Conservation (phyloP, 2,797 vertebrate genomes). For the Macropodus opercularis region DNA sequence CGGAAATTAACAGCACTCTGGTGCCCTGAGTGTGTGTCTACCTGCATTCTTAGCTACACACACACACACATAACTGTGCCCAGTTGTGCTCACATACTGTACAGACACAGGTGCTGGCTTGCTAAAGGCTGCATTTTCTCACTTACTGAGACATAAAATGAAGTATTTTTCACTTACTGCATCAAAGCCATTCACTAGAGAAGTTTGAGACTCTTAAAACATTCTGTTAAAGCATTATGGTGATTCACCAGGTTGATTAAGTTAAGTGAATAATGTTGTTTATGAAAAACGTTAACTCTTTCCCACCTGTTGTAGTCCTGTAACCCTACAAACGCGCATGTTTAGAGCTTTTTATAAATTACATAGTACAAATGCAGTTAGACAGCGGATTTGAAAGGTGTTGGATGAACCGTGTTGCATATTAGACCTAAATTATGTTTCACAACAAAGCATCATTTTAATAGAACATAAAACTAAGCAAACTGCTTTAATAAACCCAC, state of each 20-base stretch:
- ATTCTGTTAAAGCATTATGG: slow-evolving; percentile 56
- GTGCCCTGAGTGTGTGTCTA: slow-evolving; percentile 52
- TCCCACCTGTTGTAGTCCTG: neutral
- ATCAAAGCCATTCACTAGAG: slow-evolving; percentile 43
- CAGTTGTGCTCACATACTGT: slow-evolving; percentile 16
- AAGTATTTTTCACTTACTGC: slow-evolving; percentile 21
- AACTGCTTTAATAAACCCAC: no score
- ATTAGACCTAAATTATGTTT: no score
- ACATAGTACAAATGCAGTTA: no score
- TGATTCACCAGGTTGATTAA: slow-evolving; percentile 55
- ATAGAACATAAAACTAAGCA: no score
- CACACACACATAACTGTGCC: neutral
- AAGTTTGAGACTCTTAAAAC: slow-evolving; percentile 41
- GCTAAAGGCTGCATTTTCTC: neutral
- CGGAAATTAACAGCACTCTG: slow-evolving; percentile 76
- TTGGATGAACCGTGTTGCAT: no score
- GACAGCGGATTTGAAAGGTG: no score
- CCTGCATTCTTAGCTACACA: slow-evolving; percentile 4
- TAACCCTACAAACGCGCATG: no score
- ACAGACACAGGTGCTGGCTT: slow-evolving; percentile 29
- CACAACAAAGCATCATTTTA: no score
- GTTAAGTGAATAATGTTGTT: slow-evolving; percentile 54
- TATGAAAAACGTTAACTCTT: slow-evolving; percentile 39
- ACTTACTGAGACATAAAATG: slow-evolving; percentile 1
- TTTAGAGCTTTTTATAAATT: no score